Conservation (phyloP, 2,797 vertebrate species). For the Dicrostonyx torquatus region DNA sequence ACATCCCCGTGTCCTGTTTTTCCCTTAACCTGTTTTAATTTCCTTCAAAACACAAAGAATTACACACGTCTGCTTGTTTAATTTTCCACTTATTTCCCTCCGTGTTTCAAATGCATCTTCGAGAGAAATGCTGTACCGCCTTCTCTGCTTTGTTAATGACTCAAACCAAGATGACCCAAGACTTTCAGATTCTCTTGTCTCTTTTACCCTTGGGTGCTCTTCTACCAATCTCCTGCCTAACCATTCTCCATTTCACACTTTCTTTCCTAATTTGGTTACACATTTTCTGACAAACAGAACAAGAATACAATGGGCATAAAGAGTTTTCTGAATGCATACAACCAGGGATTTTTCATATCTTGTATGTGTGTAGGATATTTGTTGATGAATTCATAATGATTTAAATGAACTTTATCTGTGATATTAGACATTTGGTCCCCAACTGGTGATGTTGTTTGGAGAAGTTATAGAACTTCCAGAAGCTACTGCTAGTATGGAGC, state of each 20-base stretch:
- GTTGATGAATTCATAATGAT: neutral
- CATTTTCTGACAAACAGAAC: neutral
- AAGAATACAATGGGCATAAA: neutral
- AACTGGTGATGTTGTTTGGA: neutral
- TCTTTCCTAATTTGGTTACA: neutral
- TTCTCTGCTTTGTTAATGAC: neutral
- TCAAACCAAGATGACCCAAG: neutral
- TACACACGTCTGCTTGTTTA: neutral
- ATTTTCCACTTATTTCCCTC: neutral
- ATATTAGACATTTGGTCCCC: neutral
- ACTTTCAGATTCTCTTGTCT: neutral
- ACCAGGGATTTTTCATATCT: neutral
- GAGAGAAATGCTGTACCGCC: neutral
- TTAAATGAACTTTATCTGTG: neutral
- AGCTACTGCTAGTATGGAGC: neutral
- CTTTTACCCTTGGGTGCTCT: neutral
- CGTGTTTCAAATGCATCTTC: neutral
- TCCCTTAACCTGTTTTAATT: neutral
- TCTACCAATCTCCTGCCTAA: rapidly evolving
- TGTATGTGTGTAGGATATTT: neutral
- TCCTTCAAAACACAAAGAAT: neutral
- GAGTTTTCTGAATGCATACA: neutral
- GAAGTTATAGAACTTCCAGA: neutral
- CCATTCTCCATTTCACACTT: neutral
- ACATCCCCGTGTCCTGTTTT: neutral